phyloP scores from a whole-genome alignment of 2,888 invertebrate species.

The Mactromeris polynyma region DNA sequence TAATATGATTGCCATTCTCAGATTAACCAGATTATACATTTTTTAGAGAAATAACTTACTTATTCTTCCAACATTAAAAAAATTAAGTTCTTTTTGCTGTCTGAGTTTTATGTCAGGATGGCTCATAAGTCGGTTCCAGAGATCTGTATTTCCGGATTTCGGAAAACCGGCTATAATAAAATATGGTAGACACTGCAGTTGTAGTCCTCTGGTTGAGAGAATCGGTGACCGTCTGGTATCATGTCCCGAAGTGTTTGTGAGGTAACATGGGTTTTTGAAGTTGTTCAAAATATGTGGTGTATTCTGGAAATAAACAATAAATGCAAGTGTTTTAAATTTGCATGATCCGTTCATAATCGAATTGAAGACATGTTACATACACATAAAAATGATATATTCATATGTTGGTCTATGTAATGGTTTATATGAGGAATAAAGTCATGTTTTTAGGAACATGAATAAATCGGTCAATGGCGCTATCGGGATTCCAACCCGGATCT shows the following conservation, averaged over 20 bases:
- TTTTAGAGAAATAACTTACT: no score
- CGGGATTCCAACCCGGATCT: no score
- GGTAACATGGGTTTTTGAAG: conserved; percentile 81
- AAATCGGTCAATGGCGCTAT: no score
- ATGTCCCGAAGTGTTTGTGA: conserved; percentile 31
- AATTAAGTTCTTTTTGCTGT: conserved; percentile 65
- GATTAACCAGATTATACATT: no score
- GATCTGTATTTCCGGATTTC: conserved; percentile 81
- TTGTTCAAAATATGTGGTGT: conserved; percentile 71
- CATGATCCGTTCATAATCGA: no score
- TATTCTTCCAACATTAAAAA: conserved; percentile 58
- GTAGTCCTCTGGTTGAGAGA: not conserved
- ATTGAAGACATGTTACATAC: no score
- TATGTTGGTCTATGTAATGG: no score
- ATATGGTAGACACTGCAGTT: conserved; percentile 93
- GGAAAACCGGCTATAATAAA: conserved; percentile 89
- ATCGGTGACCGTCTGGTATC: not conserved
- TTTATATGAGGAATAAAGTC: no score
- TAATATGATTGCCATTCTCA: no score
- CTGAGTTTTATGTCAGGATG: conserved; percentile 75
- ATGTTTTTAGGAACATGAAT: no score
- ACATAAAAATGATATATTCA: no score
- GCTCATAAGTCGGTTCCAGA: conserved; percentile 73
- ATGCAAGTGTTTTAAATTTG: no score
- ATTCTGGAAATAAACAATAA: conserved; percentile 58